Percentiles rank a stretch among this genome's conserved stretches.
phyloP scores from a whole-genome alignment of 2,113 vertebrate species.

The Serinus canaria region DNA sequence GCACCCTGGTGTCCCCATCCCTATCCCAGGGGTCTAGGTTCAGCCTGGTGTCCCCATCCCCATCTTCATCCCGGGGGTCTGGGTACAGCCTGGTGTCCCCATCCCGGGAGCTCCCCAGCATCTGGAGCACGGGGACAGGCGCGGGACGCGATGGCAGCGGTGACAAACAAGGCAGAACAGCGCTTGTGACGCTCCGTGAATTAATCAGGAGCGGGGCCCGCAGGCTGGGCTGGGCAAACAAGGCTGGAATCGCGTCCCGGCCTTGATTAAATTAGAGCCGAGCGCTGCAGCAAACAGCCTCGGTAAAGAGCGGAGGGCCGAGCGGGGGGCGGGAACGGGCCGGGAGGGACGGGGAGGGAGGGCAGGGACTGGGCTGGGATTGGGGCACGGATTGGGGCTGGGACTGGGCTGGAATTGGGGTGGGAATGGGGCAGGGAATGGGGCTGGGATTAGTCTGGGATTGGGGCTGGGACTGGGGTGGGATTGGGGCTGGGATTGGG shows the following conservation, averaged over 20 bases:
- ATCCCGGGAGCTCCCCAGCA: background rate
- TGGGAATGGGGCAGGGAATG: too few relatives aligned
- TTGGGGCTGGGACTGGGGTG: background rate
- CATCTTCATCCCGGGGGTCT: too few relatives aligned
- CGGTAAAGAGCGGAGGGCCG: background rate
- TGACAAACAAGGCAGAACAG: conserved; percentile 86
- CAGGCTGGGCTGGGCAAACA: conserved; percentile 74
- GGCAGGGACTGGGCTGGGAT: background rate
- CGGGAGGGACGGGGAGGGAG: background rate
- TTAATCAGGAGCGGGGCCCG: conserved; percentile 78
- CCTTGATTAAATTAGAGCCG: conserved; percentile 81
- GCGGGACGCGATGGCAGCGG: background rate
- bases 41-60: background rate
- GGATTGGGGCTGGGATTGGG: too few relatives aligned
- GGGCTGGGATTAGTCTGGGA: too few relatives aligned
- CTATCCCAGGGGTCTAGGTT: too few relatives aligned
- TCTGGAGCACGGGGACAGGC: background rate
- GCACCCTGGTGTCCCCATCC: too few relatives aligned
- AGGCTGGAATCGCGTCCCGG: conserved; percentile 71
- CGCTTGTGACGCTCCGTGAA: conserved; percentile 75
- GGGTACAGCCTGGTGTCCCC: background rate
- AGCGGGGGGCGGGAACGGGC: background rate
- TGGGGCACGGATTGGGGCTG: too few relatives aligned
- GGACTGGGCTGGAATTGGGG: too few relatives aligned
- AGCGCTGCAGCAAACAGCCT: conserved; percentile 58